phyloP scores from a whole-genome alignment of 2,113 vertebrate genomes.

The Antennarius striatus region DNA sequence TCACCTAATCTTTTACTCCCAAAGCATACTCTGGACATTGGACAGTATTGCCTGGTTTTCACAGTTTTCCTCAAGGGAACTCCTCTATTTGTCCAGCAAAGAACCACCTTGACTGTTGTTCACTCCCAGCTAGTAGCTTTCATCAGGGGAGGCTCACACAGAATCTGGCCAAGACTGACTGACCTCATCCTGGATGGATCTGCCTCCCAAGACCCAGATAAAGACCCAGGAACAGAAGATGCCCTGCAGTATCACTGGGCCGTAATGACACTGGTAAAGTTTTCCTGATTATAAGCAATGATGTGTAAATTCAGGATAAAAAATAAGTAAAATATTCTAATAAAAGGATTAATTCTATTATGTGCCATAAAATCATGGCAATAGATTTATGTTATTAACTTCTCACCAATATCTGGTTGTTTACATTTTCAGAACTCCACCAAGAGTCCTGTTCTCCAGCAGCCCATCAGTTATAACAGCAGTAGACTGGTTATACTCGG shows the following conservation, averaged over 20 bases:
- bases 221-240: conserved; percentile 41
- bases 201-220: conserved; percentile 78
- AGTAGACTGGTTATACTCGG: conserved; percentile 58
- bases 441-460: conserved; percentile 11
- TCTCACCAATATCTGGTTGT: conserved; percentile 2
- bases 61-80: conserved; percentile 71
- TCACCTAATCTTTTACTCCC: conserved; percentile 72
- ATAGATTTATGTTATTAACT: neutral
- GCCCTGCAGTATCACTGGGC: conserved; percentile 75
- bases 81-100: conserved; percentile 58
- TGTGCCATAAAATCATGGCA: neutral
- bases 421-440: conserved; percentile 60
- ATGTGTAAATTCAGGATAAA: neutral
- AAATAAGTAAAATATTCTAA: neutral
- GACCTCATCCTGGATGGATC: conserved; percentile 79
- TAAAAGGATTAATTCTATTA: neutral
- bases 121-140: conserved; percentile 72
- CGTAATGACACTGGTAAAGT: conserved; percentile 57
- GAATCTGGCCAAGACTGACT: conserved; percentile 68
- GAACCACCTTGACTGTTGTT: conserved; percentile 61
- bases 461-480: conserved; percentile 14
- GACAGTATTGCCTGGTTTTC: conserved; percentile 77
- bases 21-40: conserved; percentile 65
- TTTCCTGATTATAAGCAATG: conserved; percentile 1
- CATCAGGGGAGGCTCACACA: conserved; percentile 78